These are phyloP conservation scores for Tribolium madens DNA, from an alignment of 1,140 invertebrate genomes.

Conservation along the genomic window DNA sequence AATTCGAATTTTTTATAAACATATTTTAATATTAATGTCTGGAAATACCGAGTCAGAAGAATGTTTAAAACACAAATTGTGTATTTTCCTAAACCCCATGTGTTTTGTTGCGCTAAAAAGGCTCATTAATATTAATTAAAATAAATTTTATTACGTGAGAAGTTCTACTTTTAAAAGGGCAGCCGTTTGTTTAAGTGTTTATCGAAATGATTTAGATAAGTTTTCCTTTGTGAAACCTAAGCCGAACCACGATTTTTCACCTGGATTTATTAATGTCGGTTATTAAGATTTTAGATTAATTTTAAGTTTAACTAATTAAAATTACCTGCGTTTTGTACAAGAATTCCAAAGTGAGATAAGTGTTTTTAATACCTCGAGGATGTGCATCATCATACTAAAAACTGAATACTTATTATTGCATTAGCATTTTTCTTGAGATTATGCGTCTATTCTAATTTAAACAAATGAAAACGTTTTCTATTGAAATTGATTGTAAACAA, in stretches of 20 bases:
- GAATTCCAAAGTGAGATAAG: slow-evolving; percentile 1
- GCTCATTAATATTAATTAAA: slow-evolving; percentile 33
- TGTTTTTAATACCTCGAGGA: background rate
- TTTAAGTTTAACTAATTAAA: slow-evolving; percentile 6
- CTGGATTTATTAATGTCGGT: slow-evolving; percentile 3
- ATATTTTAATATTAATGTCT: background rate
- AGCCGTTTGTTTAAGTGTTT: background rate
- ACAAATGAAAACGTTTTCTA: background rate
- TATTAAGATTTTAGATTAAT: slow-evolving; percentile 22
- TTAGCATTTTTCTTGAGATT: background rate
- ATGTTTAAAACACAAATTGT: background rate
- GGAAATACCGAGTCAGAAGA: slow-evolving; percentile 9
- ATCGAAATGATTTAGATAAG: slow-evolving; percentile 30
- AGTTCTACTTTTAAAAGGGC: background rate
- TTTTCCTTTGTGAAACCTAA: background rate
- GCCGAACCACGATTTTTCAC: slow-evolving; percentile 12
- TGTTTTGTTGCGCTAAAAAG: background rate
- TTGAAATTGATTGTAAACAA: background rate
- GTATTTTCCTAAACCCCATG: slow-evolving; percentile 11
- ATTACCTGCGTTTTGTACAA: slow-evolving; percentile 5
- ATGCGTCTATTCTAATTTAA: too few relatives aligned
- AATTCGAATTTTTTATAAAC: background rate
- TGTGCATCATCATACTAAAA: background rate
- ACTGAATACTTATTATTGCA: background rate
- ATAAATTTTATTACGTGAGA: slow-evolving; percentile 35